Base-by-base conservation (phyloP, 1,140 invertebrate genomes). In the Zaprionus lachaisei region DNA sequence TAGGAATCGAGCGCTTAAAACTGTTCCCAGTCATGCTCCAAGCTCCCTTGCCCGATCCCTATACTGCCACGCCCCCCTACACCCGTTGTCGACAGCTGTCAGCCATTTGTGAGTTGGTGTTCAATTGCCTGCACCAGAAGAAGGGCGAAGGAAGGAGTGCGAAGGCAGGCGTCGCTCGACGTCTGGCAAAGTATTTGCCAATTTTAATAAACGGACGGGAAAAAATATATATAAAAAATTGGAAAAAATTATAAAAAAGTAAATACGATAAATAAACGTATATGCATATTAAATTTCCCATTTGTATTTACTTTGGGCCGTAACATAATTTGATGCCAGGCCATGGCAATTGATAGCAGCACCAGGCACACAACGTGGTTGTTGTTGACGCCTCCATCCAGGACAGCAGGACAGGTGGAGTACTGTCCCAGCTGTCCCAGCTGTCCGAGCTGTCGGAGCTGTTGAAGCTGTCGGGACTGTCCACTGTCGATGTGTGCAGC, bases 251-350 rank as follows among this genome's bases (percentile, higher is more conserved):
- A 63, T 55, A n/a, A 58, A 58, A 71, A 61, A 61, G 62, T 67
- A 67, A 60, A 67, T 68, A 55, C 77, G 15, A 67, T 69, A 67
- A 77, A 83, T 72, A 83, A 75, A 49, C n/a, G 41, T 72, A 56
- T 37, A 55, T 77, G 57, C 56, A 58, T 78, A 89, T 87, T 76
- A 65, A 80, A 82, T 86, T 77, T 80, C 62, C 65, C 70, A 86
- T 80, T 87, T 77, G 66, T 73, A 89, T 89, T 83, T 84, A 79
- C 79, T 74, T 79, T 79, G 62, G n/a, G 56, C 26, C 54, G 51
- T 81, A 81, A 90, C 79, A 72, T 77, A 77, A 89, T 89, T 87
- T 72, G 84, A 90, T 75, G 72, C 67, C 70, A 69, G 70, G 28
- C 78, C 57, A 56, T 28, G 74, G 77, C 79, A 79, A 90, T 89